Base-by-base conservation (phyloP, 2,797 vertebrate genomes). In the Lepidocolaptes lacrymiger region DNA sequence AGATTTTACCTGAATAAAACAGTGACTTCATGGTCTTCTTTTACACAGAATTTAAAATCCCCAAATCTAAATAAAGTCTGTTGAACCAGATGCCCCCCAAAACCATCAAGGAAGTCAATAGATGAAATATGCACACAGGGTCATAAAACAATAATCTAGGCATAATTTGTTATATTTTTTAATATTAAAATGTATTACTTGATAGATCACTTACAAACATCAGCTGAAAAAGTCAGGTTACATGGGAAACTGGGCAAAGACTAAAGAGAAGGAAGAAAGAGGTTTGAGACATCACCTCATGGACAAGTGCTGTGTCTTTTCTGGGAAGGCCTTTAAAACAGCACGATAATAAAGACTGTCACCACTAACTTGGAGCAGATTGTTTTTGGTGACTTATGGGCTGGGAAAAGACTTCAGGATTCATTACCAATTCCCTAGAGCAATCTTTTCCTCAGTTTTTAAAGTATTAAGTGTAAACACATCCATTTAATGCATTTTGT, bases 301-400 rank as follows among this genome's bases (percentile, higher is more conserved):
- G 11, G 68, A 61, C 7, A 64, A 39, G 51, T 85, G 5, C 30
- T 67, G 6, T 36, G 4, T 44, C 27, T 91, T 18, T 90, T 78
- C 39, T 44, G 36, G 24, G 46, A 89, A 77, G 43, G 32, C 22
- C 49, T 89, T 90, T 4, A 8, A 77, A 69, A 74, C 34, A 83
- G 56, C 61, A 83, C 0, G 1, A 58, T 72, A 78, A 90, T 76
- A 91, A 95, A 94, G n/a, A 81, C 39, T 69, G 83, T 68, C 79
- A 91, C 27, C 43, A 61, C 14, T 67, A 90, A 88, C 73, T 84
- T 84, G 46, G 24, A 94, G 30, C 66, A 94, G 61, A 95, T 68
- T 93, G 76, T 75, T 93, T 95, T 66, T 62, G n/a, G 43, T 86
- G 85, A 93, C 79, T 95, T 95, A 81, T 7, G 21, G 82, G 68